These are phyloP conservation scores for Microctenopoma stevenorrisi DNA, from an alignment of 2,797 vertebrate species.

Conservation along the genomic window DNA sequence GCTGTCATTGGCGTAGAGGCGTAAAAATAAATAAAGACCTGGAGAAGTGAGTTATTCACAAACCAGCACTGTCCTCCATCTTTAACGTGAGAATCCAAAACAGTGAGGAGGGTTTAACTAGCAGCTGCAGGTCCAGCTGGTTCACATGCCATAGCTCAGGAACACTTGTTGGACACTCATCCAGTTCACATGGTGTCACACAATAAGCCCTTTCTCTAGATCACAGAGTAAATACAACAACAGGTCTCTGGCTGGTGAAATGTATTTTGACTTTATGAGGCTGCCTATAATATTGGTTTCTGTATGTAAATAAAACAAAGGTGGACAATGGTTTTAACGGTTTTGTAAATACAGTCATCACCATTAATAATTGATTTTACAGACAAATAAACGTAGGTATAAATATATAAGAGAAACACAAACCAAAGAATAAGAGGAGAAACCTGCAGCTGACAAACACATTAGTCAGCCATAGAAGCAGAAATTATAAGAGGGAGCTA, in stretches of 20 bases:
- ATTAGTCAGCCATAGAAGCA: no score
- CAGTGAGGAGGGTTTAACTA: conserved; percentile 51
- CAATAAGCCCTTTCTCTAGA: conserved; percentile 58
- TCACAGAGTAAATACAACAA: conserved; percentile 48
- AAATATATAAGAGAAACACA: not conserved
- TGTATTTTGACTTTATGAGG: conserved; percentile 16
- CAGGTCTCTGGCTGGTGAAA: conserved; percentile 21
- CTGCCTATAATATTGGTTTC: conserved; percentile 14
- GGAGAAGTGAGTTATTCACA: conserved; percentile 8
- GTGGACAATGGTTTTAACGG: no score
- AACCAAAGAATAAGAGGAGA: not conserved
- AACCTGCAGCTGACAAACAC: not conserved
- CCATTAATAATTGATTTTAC: not conserved
- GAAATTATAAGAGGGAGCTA: not conserved
- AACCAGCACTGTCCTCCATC: not conserved
- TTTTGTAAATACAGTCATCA: no score
- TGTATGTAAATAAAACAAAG: not conserved
- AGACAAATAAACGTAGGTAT: not conserved
- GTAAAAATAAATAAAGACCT: conserved; percentile 8
- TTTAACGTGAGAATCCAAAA: conserved; percentile 45
- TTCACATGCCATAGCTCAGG: conserved; percentile 53
- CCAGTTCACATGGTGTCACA: conserved; percentile 45
- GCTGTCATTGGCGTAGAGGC: no score
- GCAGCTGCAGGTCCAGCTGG: conserved; percentile 68
- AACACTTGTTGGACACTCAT: conserved; percentile 54